Evolutionary conservation across 2,113 vertebrate genomes (phyloP), one percentile per base, ranked within the genome.

Genomic region (Hemichromis elongatus): DNA sequence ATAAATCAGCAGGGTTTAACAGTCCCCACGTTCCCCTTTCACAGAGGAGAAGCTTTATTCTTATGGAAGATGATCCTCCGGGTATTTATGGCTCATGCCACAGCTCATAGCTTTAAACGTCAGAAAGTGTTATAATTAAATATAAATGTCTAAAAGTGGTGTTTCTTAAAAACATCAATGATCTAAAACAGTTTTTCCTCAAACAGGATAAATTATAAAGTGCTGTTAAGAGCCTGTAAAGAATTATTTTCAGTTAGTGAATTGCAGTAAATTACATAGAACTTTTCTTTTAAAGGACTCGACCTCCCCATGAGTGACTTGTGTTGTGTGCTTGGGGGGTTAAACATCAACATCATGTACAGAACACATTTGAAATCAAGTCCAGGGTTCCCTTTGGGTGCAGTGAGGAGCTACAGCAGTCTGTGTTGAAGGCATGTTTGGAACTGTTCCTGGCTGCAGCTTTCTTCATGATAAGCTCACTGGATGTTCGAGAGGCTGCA

Each of bases 141-240:
- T 55, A 73, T 1, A 42, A 68, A 42, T 9, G 45, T 50, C 16
- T 53, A n/a, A 75, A 47, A 50, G 42, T 30, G 26, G 45, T 6
- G 33, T 42, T 81, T 13, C 7, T 66, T 42, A 61, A 83, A 78
- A 89, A 55, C 4, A 8, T 75, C 42, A 16, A 42, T 16, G 1
- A 61, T n/a, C 5, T 5, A 2, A 37, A 16, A 33, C 7, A 33
- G 26, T 30, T 24, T 73, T 54, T 40, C 16, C 30, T 19, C 2
- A 28, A 61, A 16, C 70, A 63, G 54, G 82, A 85, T 70, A 57
- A 73, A 73, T 85, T 70, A 83, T 90, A 81, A 90, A 90, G 86
- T 88, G 89, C 89, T 70, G 59, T n/a, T 14, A 19, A 19, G 77
- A 80, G 63, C 50, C 16, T 18, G 14, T 18, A 19, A 19, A 19